These are phyloP conservation scores for Hippoglossus hippoglossus DNA, from an alignment of 2,797 vertebrate species.

Conservation along the genomic window DNA sequence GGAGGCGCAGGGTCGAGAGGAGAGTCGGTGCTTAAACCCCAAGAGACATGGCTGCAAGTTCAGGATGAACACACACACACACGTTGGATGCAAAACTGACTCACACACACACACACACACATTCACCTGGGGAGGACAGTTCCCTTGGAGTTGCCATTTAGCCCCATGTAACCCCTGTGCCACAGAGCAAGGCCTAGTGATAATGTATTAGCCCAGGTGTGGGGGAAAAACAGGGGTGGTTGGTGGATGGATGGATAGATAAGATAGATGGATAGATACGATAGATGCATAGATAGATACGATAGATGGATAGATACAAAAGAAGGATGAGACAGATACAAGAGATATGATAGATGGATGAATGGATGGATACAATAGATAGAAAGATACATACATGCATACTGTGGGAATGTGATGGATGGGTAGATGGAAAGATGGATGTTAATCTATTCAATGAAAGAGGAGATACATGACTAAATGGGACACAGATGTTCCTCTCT, in stretches of 20 bases:
- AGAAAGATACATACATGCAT: no score
- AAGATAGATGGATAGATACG: not conserved
- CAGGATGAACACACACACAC: constrained; percentile 26
- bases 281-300: not conserved
- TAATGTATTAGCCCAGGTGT: constrained; percentile 44
- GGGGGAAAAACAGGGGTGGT: constrained; percentile 1
- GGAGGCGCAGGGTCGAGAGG: constrained; percentile 77
- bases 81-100: no score
- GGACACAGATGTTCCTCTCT: constrained; percentile 79
- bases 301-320: not conserved
- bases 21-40: constrained; percentile 49
- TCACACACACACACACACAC: constrained; percentile 24
- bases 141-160: constrained; percentile 57
- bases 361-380: no score
- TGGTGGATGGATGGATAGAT: not conserved
- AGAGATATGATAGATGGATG: not conserved
- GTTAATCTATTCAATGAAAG: constrained; percentile 10
- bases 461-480: constrained; percentile 84
- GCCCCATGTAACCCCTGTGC: constrained; percentile 42
- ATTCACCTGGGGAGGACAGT: constrained; percentile 38
- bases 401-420: not conserved
- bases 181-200: constrained; percentile 32
- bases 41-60: constrained; percentile 36
- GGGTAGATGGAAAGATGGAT: constrained; percentile 8
- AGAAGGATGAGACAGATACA: not conserved